Conservation (phyloP, 2,113 vertebrate species). For the Terrapene triunguis region DNA sequence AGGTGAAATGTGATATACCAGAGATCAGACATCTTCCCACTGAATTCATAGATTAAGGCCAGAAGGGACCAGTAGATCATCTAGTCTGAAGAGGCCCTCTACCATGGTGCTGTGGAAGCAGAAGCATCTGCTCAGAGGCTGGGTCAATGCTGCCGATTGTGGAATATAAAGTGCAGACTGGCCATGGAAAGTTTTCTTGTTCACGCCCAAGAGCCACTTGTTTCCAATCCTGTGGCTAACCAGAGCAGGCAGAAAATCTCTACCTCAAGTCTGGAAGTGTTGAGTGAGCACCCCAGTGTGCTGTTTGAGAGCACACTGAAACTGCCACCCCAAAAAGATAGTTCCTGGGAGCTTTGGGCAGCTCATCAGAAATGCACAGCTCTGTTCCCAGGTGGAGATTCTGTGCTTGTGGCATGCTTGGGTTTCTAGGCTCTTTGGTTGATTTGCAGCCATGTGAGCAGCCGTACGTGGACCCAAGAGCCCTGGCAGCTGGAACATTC, state of each 20-base stretch:
- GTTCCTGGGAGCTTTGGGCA: not conserved
- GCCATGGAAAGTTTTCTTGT: not conserved
- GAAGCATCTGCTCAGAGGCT: not conserved
- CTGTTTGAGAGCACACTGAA: accelerated
- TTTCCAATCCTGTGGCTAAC: not conserved
- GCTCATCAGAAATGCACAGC: too few species aligned
- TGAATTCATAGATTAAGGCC: too few species aligned
- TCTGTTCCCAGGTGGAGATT: not conserved
- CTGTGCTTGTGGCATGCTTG: too few species aligned
- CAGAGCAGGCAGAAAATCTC: not conserved
- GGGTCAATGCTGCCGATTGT: not conserved
- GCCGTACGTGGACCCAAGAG: too few species aligned
- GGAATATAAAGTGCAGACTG: not conserved
- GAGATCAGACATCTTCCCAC: too few species aligned
- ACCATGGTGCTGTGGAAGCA: not conserved
- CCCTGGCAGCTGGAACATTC: too few species aligned
- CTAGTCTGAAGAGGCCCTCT: not conserved
- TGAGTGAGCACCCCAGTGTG: not conserved
- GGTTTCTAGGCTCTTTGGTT: not conserved
- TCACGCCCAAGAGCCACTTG: not conserved
- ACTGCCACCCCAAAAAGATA: accelerated
- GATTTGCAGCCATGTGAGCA: not conserved
- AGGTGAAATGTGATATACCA: not conserved
- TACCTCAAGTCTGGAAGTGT: not conserved
- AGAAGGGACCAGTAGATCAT: too few species aligned